These are phyloP conservation scores for Columbina picui DNA, from an alignment of 2,113 vertebrate genomes.

Conservation along the genomic window DNA sequence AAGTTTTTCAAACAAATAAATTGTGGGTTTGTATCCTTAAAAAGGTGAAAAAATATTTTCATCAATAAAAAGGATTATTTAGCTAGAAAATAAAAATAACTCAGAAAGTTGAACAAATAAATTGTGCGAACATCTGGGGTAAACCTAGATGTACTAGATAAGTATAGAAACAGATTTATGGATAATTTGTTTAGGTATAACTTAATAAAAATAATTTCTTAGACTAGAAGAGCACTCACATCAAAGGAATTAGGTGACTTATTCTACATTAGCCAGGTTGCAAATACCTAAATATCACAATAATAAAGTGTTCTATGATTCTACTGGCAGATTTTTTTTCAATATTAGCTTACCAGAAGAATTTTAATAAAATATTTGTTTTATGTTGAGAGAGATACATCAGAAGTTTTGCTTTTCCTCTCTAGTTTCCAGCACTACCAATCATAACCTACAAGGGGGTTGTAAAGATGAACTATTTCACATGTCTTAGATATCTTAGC, in stretches of 20 bases:
- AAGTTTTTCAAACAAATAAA: not conserved
- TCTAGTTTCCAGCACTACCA: not conserved
- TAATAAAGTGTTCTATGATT: not conserved
- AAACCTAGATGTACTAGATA: not conserved
- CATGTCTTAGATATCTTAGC: not conserved
- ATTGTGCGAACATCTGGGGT: not conserved
- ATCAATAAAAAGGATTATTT: not conserved
- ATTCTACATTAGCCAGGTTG: not conserved
- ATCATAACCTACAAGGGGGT: not conserved
- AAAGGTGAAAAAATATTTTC: fast-evolving
- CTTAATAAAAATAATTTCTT: not conserved
- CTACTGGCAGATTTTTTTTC: not conserved
- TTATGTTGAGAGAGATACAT: not conserved
- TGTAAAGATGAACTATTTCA: not conserved
- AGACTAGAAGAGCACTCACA: not conserved
- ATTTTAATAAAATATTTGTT: not conserved
- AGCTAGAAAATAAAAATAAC: not conserved
- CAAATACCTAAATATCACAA: not conserved
- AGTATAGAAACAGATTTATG: not conserved
- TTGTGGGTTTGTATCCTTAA: not conserved
- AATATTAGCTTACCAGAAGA: not conserved
- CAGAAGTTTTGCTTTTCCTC: not conserved
- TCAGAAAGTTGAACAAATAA: not conserved
- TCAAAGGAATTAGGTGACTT: not conserved
- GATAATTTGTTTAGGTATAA: not conserved